These are phyloP conservation scores for Sebastes fasciatus DNA, from an alignment of 2,113 vertebrate species.

Conservation along the genomic window DNA sequence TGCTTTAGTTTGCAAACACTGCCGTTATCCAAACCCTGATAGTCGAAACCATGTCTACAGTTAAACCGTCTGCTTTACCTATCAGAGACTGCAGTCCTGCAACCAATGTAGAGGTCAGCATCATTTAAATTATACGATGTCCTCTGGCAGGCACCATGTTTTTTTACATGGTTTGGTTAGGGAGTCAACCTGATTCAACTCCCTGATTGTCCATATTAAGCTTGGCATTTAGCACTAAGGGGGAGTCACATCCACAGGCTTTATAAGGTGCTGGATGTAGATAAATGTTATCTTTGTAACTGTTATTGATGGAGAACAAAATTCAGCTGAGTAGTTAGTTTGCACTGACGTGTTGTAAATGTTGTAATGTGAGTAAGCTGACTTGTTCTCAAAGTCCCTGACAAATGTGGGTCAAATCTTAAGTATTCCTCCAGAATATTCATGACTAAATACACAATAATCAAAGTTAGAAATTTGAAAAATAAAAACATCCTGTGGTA, in stretches of 20 bases:
- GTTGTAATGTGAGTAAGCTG: background rate
- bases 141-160: constrained; percentile 28
- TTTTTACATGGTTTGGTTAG: constrained; percentile 34
- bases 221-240: constrained; percentile 23
- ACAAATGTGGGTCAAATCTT: background rate
- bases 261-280: background rate
- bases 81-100: constrained; percentile 16
- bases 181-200: constrained; percentile 24
- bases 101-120: background rate
- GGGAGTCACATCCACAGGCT: background rate
- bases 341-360: background rate
- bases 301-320: background rate
- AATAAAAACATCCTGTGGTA: background rate
- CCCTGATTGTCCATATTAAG: constrained; percentile 40
- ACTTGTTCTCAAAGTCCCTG: background rate
- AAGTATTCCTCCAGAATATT: background rate
- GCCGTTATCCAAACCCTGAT: constrained; percentile 1
- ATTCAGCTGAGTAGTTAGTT: background rate
- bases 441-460: too few relatives aligned
- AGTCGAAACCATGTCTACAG: background rate
- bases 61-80: constrained; percentile 7
- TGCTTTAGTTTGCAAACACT: constrained; percentile 48
- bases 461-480: background rate
- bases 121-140: constrained; percentile 9
- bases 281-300: constrained; percentile 28